These are phyloP conservation scores for Smutsia temminckii DNA, from an alignment of 2,797 vertebrate genomes.

Conservation along the genomic window DNA sequence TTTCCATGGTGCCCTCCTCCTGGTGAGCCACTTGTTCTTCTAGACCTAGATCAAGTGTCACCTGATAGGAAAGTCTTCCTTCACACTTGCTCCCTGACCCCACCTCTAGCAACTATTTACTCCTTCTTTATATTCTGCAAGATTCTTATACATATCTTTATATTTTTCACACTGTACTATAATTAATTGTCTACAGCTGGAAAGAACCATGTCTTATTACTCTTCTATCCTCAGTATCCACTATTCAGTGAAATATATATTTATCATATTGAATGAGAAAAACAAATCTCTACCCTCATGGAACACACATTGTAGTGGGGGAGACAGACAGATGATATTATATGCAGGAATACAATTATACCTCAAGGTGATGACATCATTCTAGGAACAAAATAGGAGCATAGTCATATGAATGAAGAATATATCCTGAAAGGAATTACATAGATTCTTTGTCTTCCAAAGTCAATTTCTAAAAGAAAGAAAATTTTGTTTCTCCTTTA, in stretches of 20 bases:
- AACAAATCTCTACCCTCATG: neutral
- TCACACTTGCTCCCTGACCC: neutral
- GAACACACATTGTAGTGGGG: neutral
- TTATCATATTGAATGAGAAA: neutral
- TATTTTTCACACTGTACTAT: neutral
- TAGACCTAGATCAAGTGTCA: neutral
- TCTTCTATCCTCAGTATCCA: neutral
- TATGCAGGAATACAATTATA: neutral
- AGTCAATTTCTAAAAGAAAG: conserved; percentile 46
- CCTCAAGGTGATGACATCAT: neutral
- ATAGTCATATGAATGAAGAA: neutral
- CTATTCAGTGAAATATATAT: neutral
- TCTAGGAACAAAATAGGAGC: neutral
- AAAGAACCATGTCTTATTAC: neutral
- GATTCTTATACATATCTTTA: neutral
- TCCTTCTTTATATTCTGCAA: neutral
- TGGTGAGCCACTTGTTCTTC: neutral
- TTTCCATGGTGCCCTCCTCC: neutral
- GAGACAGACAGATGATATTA: neutral
- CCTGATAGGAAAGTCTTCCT: neutral
- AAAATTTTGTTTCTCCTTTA: neutral
- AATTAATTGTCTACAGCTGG: neutral
- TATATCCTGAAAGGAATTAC: neutral
- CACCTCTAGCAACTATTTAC: neutral
- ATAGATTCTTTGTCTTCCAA: neutral